Conservation (phyloP, 2,888 invertebrate genomes). For the Stramonita haemastoma region DNA sequence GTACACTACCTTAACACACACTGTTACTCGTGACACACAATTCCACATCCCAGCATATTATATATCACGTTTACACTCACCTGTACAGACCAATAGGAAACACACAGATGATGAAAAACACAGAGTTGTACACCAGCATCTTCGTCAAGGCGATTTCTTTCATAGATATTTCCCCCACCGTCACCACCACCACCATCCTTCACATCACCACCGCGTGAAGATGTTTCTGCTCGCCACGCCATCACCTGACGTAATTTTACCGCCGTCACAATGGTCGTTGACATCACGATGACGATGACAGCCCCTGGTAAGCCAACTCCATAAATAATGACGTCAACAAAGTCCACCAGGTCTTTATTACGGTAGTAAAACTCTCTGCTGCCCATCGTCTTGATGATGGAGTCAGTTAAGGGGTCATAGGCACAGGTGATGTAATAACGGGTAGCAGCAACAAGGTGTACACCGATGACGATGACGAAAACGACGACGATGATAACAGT, state of each 20-base stretch:
- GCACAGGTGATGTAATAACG: neutral
- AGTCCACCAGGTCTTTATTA: slow-evolving; percentile 9
- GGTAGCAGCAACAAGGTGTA: neutral
- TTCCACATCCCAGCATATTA: no score
- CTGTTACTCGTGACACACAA: no score
- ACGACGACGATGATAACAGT: neutral
- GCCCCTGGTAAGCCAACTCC: neutral
- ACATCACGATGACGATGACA: neutral
- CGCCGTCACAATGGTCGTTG: slow-evolving; percentile 3
- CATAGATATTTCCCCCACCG: neutral
- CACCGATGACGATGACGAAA: no score
- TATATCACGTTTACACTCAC: no score
- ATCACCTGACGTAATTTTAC: slow-evolving; percentile 22
- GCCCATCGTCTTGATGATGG: neutral
- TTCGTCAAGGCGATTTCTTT: neutral
- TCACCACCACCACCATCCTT: neutral
- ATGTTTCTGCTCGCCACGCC: neutral
- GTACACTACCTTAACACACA: no score
- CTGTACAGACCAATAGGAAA: neutral
- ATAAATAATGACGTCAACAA: slow-evolving; percentile 7
- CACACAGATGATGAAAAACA: slow-evolving; percentile 15
- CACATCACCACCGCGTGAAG: neutral
- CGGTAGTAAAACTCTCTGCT: slow-evolving; percentile 7
- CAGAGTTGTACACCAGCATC: slow-evolving; percentile 20
- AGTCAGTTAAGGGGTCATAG: neutral